Evolutionary conservation across 53 echinoderm and acorn worm species (phyloP).

Genomic region (Holothuria scabra): DNA sequence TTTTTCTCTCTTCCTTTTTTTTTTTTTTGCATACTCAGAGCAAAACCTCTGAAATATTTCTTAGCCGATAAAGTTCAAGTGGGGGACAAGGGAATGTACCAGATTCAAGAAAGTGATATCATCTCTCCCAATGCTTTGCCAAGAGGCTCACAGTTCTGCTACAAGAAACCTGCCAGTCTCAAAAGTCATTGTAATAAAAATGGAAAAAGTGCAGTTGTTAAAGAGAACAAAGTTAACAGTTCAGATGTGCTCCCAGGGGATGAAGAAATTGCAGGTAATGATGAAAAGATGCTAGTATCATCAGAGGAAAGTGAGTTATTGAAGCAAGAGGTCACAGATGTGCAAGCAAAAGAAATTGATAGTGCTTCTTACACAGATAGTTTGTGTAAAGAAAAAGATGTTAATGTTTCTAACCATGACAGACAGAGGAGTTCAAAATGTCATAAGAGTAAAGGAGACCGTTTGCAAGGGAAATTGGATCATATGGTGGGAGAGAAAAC

Average conservation of each 20-base stretch:
- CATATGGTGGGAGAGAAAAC: constrained; percentile 5
- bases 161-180: constrained; percentile 43
- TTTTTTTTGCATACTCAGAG: constrained; percentile 38
- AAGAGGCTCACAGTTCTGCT: constrained; percentile 73
- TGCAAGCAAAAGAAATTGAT: neutral
- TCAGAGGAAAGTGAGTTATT: too few species aligned
- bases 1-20: too few species aligned
- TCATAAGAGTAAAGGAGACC: neutral
- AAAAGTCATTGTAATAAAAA: neutral
- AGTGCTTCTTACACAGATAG: neutral
- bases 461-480: neutral
- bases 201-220: neutral
- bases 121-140: constrained; percentile 65
- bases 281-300: too few species aligned
- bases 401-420: neutral
- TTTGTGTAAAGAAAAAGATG: neutral
- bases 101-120: constrained; percentile 62
- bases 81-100: constrained; percentile 92
- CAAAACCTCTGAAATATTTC: constrained; percentile 78
- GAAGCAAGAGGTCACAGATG: neutral
- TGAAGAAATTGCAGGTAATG: too few species aligned
- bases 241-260: too few species aligned
- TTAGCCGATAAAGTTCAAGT: constrained; percentile 89
- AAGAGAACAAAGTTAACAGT: neutral
- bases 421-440: constrained; percentile 7